Evolutionary conservation across 1,140 invertebrate species (phyloP).

Genomic region (Drosophila lowei): DNA sequence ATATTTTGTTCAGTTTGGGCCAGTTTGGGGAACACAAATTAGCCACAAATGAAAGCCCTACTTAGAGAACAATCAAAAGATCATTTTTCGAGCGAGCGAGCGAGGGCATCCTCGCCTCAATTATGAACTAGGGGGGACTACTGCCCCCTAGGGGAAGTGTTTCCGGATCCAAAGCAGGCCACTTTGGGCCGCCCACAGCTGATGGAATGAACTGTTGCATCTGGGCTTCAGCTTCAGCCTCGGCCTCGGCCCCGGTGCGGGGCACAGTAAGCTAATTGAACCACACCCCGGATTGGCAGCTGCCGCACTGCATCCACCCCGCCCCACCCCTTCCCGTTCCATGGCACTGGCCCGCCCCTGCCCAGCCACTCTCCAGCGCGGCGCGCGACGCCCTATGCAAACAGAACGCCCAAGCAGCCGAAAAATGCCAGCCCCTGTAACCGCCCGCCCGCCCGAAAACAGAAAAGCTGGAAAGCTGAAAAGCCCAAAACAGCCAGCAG

Average conservation of each 20-base stretch:
- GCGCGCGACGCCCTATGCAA: constrained; percentile 26
- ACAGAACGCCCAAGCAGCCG: constrained; percentile 47
- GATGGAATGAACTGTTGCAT: constrained; percentile 50
- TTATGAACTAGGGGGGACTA: too few relatives aligned
- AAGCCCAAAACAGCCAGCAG: constrained; percentile 16
- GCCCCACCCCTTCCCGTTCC: background rate
- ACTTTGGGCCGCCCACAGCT: constrained; percentile 29
- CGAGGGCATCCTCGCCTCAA: too few relatives aligned
- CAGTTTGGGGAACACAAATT: background rate
- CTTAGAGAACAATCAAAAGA: too few relatives aligned
- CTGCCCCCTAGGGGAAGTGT: background rate
- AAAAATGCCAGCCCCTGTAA: constrained; percentile 42
- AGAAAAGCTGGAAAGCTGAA: constrained; percentile 8
- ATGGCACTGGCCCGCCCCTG: background rate
- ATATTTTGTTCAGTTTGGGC: too few relatives aligned
- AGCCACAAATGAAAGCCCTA: background rate
- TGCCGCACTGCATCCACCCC: constrained; percentile 22
- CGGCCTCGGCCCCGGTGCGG: background rate
- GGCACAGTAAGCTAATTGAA: constrained; percentile 56
- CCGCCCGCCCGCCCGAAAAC: constrained; percentile 10
- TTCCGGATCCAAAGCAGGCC: constrained; percentile 22
- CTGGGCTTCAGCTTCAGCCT: constrained; percentile 18
- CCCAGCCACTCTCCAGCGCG: background rate
- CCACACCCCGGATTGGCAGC: constrained; percentile 50
- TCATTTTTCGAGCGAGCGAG: too few relatives aligned